These are phyloP conservation scores for Tonatia bakeri DNA, from an alignment of 2,113 vertebrate genomes.

Conservation along the genomic window DNA sequence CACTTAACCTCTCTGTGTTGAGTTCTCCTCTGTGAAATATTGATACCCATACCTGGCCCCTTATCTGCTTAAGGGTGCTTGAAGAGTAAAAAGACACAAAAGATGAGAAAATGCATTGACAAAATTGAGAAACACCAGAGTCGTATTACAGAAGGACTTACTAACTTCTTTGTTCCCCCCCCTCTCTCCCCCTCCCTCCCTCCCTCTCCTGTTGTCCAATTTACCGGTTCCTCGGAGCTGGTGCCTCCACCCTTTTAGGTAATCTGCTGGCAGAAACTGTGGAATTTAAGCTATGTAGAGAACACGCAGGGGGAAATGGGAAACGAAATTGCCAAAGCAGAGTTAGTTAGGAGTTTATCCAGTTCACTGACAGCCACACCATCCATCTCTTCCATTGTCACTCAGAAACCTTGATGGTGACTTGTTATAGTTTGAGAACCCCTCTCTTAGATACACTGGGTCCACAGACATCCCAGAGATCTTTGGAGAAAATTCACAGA, in stretches of 20 bases:
- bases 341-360: not conserved
- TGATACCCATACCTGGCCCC: not conserved
- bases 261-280: not conserved
- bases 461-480: not conserved
- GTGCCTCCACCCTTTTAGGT: not conserved
- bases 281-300: not conserved
- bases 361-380: not conserved
- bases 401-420: not conserved
- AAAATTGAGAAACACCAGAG: not conserved
- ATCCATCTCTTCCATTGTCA: not conserved
- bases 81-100: not conserved
- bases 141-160: slow-evolving; percentile 26
- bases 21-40: not conserved
- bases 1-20: not conserved
- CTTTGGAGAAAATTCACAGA: not conserved
- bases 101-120: not conserved
- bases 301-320: not conserved
- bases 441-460: not conserved
- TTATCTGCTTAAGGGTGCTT: not conserved
- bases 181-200: too few relatives aligned
- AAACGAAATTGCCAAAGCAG: not conserved
- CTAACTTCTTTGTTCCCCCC: not conserved
- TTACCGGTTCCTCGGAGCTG: not conserved
- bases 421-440: not conserved
- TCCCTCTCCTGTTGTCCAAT: not conserved